phyloP scores from a whole-genome alignment of 2,888 invertebrate genomes.

The Diarsia brunnea region DNA sequence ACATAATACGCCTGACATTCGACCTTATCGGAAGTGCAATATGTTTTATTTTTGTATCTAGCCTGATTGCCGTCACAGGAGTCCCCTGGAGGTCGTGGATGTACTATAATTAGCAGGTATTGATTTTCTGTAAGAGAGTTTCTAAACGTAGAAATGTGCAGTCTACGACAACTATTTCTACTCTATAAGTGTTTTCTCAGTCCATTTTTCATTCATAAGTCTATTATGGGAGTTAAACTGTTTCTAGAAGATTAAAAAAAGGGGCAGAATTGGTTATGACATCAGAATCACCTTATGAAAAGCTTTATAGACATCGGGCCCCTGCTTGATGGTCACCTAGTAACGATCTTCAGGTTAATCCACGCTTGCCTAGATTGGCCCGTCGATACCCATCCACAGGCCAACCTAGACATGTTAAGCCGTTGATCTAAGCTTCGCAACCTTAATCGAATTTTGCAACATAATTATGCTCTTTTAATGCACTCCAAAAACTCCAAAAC shows the following conservation, averaged over 20 bases:
- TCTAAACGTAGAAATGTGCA: neutral
- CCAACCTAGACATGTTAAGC: too few relatives aligned
- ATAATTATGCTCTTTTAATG: too few relatives aligned
- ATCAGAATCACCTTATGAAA: neutral
- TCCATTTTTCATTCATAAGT: neutral
- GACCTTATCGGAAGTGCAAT: slow-evolving; percentile 34
- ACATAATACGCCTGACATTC: slow-evolving; percentile 23
- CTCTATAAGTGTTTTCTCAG: neutral
- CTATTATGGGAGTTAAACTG: neutral
- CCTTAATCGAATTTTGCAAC: too few relatives aligned
- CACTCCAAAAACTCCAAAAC: too few relatives aligned
- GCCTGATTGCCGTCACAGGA: slow-evolving; percentile 25
- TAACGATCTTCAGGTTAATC: neutral
- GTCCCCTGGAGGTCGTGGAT: neutral
- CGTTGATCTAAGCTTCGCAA: neutral
- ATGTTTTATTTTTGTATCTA: slow-evolving; percentile 35
- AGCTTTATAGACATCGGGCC: neutral
- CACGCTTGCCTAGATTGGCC: too few relatives aligned
- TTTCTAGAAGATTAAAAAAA: neutral
- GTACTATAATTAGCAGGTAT: neutral
- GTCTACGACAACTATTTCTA: neutral
- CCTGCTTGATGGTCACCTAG: neutral
- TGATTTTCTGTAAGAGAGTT: neutral
- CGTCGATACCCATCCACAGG: too few relatives aligned
- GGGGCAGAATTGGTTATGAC: neutral